A percentile compares a stretch with the other conserved stretches of the same genome.
Conservation (phyloP, 2,888 invertebrate species). For the Teleogryllus oceanicus region DNA sequence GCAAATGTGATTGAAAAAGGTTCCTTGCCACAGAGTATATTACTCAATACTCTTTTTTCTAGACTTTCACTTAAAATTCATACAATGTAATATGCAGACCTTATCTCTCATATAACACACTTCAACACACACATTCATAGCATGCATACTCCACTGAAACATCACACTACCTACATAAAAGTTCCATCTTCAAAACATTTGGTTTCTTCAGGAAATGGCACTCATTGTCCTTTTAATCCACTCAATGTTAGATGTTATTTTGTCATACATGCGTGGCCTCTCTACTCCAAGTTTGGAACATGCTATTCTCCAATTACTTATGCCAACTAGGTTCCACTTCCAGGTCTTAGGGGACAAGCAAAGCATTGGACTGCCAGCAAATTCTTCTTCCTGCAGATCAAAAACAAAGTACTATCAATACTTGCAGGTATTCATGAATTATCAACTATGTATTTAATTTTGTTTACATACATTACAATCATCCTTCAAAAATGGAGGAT, state of each 20-base stretch:
- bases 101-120: no score
- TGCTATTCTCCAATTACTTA: slow-evolving; percentile 82
- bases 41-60: no score
- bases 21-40: no score
- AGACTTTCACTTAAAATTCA: no score
- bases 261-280: slow-evolving; percentile 77
- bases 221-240: slow-evolving; percentile 79
- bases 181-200: not conserved
- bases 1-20: no score
- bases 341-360: slow-evolving; percentile 67
- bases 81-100: no score
- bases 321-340: slow-evolving; percentile 72
- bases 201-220: slow-evolving; percentile 37
- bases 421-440: not conserved
- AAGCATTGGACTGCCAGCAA: slow-evolving; percentile 81
- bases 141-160: no score
- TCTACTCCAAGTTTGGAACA: slow-evolving; percentile 74
- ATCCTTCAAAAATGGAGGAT: slow-evolving; percentile 71
- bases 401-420: not conserved
- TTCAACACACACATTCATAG: not conserved
- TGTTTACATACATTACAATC: slow-evolving; percentile 73
- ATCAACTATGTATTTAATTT: not conserved
- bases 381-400: slow-evolving; percentile 72
- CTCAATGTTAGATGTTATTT: slow-evolving; percentile 75
- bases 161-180: not conserved